Evolutionary conservation across 2,888 invertebrate species (phyloP), one percentile per base, ranked within the genome.

Genomic region (Nipponacmea schrenckii): DNA sequence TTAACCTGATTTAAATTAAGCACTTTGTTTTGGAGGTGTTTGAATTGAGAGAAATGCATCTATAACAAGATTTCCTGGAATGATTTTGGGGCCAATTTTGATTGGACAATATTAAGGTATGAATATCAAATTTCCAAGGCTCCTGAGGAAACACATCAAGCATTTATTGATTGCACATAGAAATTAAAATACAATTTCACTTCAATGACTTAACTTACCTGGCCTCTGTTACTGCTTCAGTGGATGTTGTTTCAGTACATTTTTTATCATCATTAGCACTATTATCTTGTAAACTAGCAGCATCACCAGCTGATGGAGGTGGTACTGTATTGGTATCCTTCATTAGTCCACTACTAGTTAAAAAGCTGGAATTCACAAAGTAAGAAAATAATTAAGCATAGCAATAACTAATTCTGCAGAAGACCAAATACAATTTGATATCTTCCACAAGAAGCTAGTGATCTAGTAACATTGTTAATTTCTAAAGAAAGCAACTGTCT

Each of bases 341-440:
- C 72, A 84, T 78, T 68, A 84, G 74, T 44, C 83, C 83, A 31
- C 77, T 74, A 46, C 76, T 74, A n/a, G 81, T 77, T 68, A 84
- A 74, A 69, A 84, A 84, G 70, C 83, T 84, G 77, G 20, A 78
- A 79, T 62, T 39, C 50, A 46, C 3, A 20, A n/a, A 69, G 17
- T 27, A 63, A 27, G 17, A n/a, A 31, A 31, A 31, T 3, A 3
- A 31, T 31, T 39, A 8, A 39, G 39, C 39, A 68, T 44, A 68
- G 17, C 2, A 26, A 56, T 31, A 62, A 14, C n/a, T 62, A 24
- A n/a, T 50, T n/a, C 39, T 50, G 45, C 7, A 39, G 64, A 17
- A 12, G 39, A 17, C 26, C 12, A 31, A 14, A 31, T 4, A n/a
- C 10, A 65, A 15, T 27, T 65, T 39, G 39, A 39, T 5, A 39